phyloP scores from a whole-genome alignment of 2,113 vertebrate genomes.

The Solea senegalensis region DNA sequence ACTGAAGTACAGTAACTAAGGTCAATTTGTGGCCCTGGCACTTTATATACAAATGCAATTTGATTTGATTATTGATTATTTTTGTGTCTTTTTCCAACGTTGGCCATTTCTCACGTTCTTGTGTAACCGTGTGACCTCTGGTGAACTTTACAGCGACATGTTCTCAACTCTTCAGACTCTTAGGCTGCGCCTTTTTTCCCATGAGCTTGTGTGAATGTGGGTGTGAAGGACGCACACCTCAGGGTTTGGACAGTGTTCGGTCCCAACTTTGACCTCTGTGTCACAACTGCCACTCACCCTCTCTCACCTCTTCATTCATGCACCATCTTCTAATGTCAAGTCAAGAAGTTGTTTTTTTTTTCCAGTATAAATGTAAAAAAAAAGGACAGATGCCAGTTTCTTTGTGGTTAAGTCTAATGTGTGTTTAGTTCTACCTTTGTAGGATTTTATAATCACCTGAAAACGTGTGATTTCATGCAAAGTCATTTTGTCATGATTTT shows the following conservation, averaged over 20 bases:
- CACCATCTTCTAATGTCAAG: neutral
- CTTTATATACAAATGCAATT: too few species aligned
- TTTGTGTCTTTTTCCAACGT: too few species aligned
- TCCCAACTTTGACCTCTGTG: slow-evolving; percentile 19
- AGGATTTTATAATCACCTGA: too few species aligned
- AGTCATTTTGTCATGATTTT: neutral
- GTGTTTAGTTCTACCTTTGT: too few species aligned
- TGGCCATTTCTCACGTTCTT: neutral
- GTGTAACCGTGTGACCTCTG: slow-evolving; percentile 15
- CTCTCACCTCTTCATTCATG: neutral
- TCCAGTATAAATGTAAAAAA: neutral
- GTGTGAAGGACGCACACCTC: slow-evolving; percentile 43
- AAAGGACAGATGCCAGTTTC: too few species aligned
- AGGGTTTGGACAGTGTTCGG: slow-evolving; percentile 7
- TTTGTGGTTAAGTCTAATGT: too few species aligned
- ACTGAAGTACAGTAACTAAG: too few species aligned
- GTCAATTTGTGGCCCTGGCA: too few species aligned
- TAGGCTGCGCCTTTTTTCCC: slow-evolving; percentile 25
- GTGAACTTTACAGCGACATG: slow-evolving; percentile 29
- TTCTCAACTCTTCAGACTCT: slow-evolving; percentile 11
- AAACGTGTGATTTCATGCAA: neutral
- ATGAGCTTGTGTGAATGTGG: slow-evolving; percentile 46
- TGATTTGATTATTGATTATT: too few species aligned
- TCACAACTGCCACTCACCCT: slow-evolving; percentile 1
- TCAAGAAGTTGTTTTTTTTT: neutral